phyloP scores from a whole-genome alignment of 2,797 vertebrate species.

The Pelobates cultripes region DNA sequence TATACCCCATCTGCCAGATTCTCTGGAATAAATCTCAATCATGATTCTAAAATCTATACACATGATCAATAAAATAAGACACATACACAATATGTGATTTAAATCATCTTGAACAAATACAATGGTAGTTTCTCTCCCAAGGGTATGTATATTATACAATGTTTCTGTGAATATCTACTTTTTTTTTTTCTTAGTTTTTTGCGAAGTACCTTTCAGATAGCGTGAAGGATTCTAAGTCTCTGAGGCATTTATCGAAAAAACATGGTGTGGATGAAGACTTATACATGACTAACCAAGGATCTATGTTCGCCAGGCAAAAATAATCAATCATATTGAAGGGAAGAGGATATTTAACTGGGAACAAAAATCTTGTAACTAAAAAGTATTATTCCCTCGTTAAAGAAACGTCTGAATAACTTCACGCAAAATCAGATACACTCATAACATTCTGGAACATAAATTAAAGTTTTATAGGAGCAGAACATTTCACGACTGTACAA shows the following conservation, averaged over 20 bases:
- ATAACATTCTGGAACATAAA: not conserved
- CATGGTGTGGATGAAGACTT: constrained; percentile 46
- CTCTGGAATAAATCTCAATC: not conserved
- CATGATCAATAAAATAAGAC: constrained; percentile 35
- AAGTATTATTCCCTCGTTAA: constrained; percentile 31
- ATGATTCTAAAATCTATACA: not conserved
- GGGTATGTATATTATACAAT: constrained; percentile 16
- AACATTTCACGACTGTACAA: not conserved
- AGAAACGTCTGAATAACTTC: not conserved
- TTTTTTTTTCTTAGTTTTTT: not conserved
- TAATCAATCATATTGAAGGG: constrained; percentile 51
- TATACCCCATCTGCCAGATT: not conserved
- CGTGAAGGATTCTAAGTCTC: constrained; percentile 33
- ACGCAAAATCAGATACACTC: not conserved
- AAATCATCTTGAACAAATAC: constrained; percentile 33
- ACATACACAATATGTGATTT: constrained; percentile 18
- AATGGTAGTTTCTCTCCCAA: constrained; percentile 20
- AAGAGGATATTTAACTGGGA: constrained; percentile 41
- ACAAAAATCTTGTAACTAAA: constrained; percentile 16
- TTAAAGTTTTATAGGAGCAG: not conserved
- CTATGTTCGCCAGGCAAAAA: constrained; percentile 34
- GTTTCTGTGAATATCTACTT: constrained; percentile 15
- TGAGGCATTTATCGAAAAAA: constrained; percentile 38
- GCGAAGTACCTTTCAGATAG: constrained; percentile 34
- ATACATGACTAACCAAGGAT: constrained; percentile 48